Conservation (phyloP, 2,797 vertebrate species). For the Sibirionetta formosa region DNA sequence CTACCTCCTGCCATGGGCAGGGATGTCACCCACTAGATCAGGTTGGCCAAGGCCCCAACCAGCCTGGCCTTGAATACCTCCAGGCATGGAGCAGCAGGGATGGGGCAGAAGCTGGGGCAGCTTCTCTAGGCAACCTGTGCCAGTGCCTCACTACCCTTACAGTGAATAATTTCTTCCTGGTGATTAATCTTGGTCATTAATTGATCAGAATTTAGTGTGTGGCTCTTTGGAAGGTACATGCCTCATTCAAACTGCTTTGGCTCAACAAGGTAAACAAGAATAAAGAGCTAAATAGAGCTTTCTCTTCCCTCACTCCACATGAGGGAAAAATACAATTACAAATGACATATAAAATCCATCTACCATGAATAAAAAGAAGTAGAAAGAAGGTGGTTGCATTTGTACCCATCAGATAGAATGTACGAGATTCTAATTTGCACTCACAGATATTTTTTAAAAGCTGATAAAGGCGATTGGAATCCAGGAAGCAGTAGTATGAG, state of each 20-base stretch:
- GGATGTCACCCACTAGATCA: no score
- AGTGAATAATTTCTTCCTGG: no score
- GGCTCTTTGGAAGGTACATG: background rate
- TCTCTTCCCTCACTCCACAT: background rate
- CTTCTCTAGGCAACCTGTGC: no score
- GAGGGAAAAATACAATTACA: background rate
- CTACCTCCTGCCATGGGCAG: no score
- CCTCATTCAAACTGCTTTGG: background rate
- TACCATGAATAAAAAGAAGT: background rate
- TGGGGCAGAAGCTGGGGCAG: no score
- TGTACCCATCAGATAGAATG: background rate
- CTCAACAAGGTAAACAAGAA: background rate
- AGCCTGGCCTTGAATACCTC: no score
- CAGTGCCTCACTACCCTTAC: no score
- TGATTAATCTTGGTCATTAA: background rate
- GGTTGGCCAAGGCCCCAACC: no score
- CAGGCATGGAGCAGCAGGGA: no score
- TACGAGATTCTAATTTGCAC: background rate
- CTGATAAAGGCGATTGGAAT: background rate
- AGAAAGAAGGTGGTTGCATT: background rate
- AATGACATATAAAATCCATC: background rate
- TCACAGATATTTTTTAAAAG: background rate
- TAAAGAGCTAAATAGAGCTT: background rate
- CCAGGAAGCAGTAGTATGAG: background rate
- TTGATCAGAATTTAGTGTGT: accelerated